phyloP scores from a whole-genome alignment of 1,140 invertebrate genomes.

The Anastrepha obliqua region DNA sequence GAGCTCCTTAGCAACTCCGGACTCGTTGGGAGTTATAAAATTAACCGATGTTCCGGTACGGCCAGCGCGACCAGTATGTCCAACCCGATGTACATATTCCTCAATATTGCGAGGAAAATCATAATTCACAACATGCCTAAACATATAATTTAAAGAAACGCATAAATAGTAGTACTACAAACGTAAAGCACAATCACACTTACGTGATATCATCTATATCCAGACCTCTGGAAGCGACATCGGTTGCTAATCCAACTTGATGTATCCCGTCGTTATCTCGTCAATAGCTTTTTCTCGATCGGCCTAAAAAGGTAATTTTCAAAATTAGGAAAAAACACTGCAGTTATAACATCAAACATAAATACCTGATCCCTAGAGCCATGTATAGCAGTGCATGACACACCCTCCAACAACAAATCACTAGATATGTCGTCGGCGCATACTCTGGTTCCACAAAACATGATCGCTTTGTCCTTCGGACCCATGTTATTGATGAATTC shows the following conservation, averaged over 20 bases:
- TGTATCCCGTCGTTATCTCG: constrained; percentile 85
- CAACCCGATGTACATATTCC: constrained; percentile 92
- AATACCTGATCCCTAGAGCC: constrained; percentile 87
- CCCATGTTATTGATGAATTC: constrained; percentile 76
- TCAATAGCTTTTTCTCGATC: constrained; percentile 90
- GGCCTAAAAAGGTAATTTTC: constrained; percentile 54
- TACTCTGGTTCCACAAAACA: constrained; percentile 91
- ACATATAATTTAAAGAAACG: not conserved
- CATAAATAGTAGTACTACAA: constrained; percentile 6
- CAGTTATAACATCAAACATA: not conserved
- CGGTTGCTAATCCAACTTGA: constrained; percentile 90
- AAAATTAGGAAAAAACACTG: not conserved
- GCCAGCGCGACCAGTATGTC: constrained; percentile 91
- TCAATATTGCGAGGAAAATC: constrained; percentile 94
- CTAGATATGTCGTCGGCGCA: constrained; percentile 87
- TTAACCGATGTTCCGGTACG: constrained; percentile 87
- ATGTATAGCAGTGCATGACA: constrained; percentile 87
- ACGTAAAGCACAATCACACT: constrained; percentile 71
- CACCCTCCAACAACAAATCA: constrained; percentile 82
- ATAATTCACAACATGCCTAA: constrained; percentile 84
- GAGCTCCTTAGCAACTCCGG: constrained; percentile 85
- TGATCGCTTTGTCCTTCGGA: constrained; percentile 86
- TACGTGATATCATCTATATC: constrained; percentile 94
- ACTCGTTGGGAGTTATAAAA: constrained; percentile 87
- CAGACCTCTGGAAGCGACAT: constrained; percentile 93